Conservation (phyloP, 2,888 invertebrate genomes). For the Drosophila imparisetae region DNA sequence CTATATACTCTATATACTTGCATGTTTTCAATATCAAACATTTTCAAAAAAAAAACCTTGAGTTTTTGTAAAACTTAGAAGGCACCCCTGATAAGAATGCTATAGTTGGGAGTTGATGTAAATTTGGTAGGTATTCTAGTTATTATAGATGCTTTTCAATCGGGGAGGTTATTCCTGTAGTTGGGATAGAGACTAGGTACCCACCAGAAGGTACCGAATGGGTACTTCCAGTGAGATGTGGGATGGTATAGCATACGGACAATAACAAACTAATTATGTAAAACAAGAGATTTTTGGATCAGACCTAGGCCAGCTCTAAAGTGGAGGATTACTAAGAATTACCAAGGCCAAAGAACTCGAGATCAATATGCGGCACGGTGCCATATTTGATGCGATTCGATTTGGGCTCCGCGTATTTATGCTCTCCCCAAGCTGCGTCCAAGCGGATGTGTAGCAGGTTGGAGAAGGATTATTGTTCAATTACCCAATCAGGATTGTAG, state of each 20-base stretch:
- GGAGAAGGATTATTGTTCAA: not conserved
- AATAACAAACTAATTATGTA: not conserved
- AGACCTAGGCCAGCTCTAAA: constrained; percentile 9
- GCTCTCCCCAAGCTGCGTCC: constrained; percentile 84
- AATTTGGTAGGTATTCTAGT: not conserved
- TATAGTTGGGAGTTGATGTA: not conserved
- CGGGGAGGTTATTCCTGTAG: not conserved
- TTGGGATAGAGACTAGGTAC: not conserved
- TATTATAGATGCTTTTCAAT: not conserved
- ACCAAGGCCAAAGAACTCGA: constrained; percentile 87
- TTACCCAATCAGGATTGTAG: not conserved
- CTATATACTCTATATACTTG: not conserved
- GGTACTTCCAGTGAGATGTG: not conserved
- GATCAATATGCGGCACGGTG: constrained; percentile 86
- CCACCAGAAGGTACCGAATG: not conserved
- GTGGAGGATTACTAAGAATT: constrained; percentile 34
- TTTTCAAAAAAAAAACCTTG: not conserved
- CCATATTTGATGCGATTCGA: constrained; percentile 86
- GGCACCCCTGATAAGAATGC: not conserved
- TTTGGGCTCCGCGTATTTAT: constrained; percentile 77
- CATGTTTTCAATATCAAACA: not conserved
- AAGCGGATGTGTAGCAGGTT: constrained; percentile 1
- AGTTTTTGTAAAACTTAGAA: not conserved
- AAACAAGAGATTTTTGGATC: not conserved
- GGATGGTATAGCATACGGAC: not conserved